Evolutionary conservation across 2,888 invertebrate species (phyloP), one percentile per base, ranked within the genome.

Genomic region (Fragum whitleyi): DNA sequence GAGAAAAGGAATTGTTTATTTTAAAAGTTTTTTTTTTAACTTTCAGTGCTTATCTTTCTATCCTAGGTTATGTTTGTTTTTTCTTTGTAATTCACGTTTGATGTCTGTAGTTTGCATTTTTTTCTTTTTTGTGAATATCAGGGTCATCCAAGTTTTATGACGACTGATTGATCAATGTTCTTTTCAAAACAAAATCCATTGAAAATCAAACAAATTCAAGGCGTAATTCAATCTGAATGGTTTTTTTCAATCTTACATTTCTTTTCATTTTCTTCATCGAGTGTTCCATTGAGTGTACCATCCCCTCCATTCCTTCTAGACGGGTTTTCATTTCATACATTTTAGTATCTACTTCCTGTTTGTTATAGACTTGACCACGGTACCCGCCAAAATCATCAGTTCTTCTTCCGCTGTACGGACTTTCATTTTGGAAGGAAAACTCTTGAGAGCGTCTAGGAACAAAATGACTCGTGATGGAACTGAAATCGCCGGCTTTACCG

Each of bases 251-350:
- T 51, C 86, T 81, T 85, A 93, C 93, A 91, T 95, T 95, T 88
- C 94, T 94, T 87, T 95, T 94, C 85, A 96, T 91, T 77, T 95
- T 94, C 85, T 94, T 94, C 23, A 96, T 92, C 61, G 95, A 95
- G 85, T 94, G 94, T 78, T 95, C 95, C 90, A 96, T 94, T 76
- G 94, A 93, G 67, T 94, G 94, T 59, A 96, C 94, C 2, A 95
- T 91, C 51, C 94, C 94, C 90, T 96, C 95, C 76, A 96, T 92
- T 9, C 95, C 95, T 80, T 95, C 92, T 23, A 94, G 90, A 29
- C 93, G 85, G 28, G 86, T 86, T 70, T 94, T 93, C 70, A 93
- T 84, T 16, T 88, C 78, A 36, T 92, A 90, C 79, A 91, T 86
- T 74, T 86, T 85, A 19, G 47, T 59, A 53, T 89, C 88, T 70